Conservation (phyloP, 2,888 invertebrate genomes). For the Spicauda simplicius region DNA sequence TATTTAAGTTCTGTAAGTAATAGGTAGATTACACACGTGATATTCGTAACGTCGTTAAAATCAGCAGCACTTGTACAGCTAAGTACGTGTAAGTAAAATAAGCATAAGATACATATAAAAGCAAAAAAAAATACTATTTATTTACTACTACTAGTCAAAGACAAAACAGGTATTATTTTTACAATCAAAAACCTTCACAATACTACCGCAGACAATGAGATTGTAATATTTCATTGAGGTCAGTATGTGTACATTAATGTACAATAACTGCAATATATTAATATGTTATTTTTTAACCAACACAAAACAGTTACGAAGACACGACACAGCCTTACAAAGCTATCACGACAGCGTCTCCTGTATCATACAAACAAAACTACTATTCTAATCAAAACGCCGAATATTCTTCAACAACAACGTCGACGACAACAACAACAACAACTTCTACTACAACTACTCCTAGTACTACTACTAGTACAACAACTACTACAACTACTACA, state of each 20-base stretch:
- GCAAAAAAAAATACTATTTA: no score
- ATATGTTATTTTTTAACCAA: slow-evolving; percentile 61
- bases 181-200: slow-evolving; percentile 49
- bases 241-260: slow-evolving; percentile 62
- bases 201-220: slow-evolving; percentile 60
- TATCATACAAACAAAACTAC: slow-evolving; percentile 54
- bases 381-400: slow-evolving; percentile 50
- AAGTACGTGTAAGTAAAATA: background rate
- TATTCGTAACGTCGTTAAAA: no score
- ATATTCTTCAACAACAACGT: slow-evolving; percentile 41
- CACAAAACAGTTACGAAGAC: slow-evolving; percentile 73
- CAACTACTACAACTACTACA: slow-evolving; percentile 38
- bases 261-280: slow-evolving; percentile 55
- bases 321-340: slow-evolving; percentile 76
- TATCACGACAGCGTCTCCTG: slow-evolving; percentile 64
- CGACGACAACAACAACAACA: slow-evolving; percentile 34
- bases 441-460: slow-evolving; percentile 43
- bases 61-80: no score
- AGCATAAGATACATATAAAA: no score
- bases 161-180: no score
- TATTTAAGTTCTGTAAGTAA: no score
- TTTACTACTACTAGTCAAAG: no score
- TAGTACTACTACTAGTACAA: no score
- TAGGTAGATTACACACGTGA: no score
- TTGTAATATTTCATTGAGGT: slow-evolving; percentile 56